phyloP scores from a whole-genome alignment of 2,113 vertebrate species.

The Patagioenas fasciata region DNA sequence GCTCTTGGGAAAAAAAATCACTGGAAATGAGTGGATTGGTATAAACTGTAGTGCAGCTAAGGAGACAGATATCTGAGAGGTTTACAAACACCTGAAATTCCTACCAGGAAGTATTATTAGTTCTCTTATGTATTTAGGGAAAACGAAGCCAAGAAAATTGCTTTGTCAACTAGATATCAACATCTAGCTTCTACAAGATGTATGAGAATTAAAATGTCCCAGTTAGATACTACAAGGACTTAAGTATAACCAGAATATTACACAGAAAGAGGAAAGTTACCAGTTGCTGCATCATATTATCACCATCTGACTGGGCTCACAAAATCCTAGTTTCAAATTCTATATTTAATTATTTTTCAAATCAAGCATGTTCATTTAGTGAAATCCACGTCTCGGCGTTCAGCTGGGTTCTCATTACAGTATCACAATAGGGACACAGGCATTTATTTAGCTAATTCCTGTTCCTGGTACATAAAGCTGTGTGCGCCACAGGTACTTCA shows the following conservation, averaged over 20 bases:
- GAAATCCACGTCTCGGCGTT: not conserved
- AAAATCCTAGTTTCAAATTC: not conserved
- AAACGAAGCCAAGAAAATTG: not conserved
- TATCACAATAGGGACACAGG: not conserved
- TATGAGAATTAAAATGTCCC: not conserved
- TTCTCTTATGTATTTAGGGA: not conserved
- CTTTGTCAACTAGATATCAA: not conserved
- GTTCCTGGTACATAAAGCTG: not conserved
- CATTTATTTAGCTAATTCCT: not conserved
- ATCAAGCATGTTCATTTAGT: not conserved
- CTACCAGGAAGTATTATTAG: not conserved
- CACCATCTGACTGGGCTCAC: not conserved
- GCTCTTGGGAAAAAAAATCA: not conserved
- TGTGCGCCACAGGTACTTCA: not conserved
- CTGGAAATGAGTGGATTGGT: not conserved
- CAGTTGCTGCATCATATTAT: rapidly evolving
- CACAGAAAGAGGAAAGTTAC: rapidly evolving
- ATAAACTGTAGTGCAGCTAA: not conserved
- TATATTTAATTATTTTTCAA: not conserved
- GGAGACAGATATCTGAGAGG: not conserved
- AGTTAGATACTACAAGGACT: not conserved
- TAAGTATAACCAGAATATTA: not conserved
- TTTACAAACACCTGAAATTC: not conserved
- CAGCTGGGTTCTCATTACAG: not conserved
- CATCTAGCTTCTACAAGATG: not conserved